Evolutionary conservation across 2,888 invertebrate genomes (phyloP).

Genomic region (Drepana falcataria): DNA sequence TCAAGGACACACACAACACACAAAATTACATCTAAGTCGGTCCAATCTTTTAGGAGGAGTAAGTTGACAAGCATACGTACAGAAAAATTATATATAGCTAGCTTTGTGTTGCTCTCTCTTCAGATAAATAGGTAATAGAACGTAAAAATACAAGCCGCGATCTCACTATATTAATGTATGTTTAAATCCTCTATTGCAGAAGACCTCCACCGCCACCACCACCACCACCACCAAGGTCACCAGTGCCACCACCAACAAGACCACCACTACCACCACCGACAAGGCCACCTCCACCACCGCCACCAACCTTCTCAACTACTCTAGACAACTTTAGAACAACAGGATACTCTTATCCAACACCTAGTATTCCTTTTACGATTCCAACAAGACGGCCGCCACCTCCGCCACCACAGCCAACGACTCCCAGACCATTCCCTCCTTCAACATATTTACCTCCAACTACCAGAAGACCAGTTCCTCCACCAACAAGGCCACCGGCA

Average conservation of each 20-base stretch:
- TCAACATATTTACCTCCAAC: slow-evolving; percentile 15
- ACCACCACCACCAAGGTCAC: slow-evolving; percentile 8
- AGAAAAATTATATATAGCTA: too few species aligned
- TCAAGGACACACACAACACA: too few species aligned
- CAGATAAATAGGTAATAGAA: too few species aligned
- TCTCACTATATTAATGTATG: too few species aligned
- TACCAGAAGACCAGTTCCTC: slow-evolving; percentile 16
- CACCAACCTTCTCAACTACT: slow-evolving; percentile 19
- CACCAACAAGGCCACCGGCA: slow-evolving; percentile 14
- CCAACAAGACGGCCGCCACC: slow-evolving; percentile 9
- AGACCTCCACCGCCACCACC: slow-evolving; percentile 18
- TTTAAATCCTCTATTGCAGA: neutral
- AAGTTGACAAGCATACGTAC: too few species aligned
- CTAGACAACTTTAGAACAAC: slow-evolving; percentile 22
- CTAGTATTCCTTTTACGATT: slow-evolving; percentile 14
- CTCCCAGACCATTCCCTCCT: slow-evolving; percentile 17
- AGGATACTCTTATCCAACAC: slow-evolving; percentile 24
- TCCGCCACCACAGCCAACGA: slow-evolving; percentile 10
- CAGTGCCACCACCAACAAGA: slow-evolving; percentile 3
- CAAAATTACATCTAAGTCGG: too few species aligned
- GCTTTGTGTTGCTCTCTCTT: too few species aligned
- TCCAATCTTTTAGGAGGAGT: too few species aligned
- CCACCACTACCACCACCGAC: slow-evolving; percentile 4
- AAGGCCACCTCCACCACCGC: slow-evolving; percentile 8
- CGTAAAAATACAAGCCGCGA: too few species aligned